Base-by-base conservation (phyloP, 2,113 vertebrate species). In the Podarcis raffonei region DNA sequence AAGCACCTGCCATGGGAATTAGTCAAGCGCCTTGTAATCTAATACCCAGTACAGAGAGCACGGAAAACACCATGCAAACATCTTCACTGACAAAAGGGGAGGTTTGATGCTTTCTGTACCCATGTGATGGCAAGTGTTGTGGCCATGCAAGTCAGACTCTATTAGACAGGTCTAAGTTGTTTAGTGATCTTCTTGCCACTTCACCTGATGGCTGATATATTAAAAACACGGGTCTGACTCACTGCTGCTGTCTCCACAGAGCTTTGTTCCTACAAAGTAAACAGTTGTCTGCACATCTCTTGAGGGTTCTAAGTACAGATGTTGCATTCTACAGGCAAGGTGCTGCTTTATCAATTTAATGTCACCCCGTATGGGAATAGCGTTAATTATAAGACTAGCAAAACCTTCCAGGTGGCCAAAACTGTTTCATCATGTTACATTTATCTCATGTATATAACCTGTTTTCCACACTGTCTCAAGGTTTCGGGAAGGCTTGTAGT, bases 1-100 rank as follows among this genome's bases (percentile, higher is more conserved):
- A 94, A 62, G 82, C 86, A 92, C 93, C 92, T 90, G 90, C 86
- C 83, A 27, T 65, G 95, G 95, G 96, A 97, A 94, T 86, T 89
- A 95, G 94, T 92, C 91, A 92, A 84, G 81, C 90, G 88, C 93
- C 90, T 83, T 92, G 95, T 93, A 95, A 97, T 85, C 30, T 0
- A 92, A 96, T 94, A 87, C 83, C 76, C 84, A 48, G 8, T 2
- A 30, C 30, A 81, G 57, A 81, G 48, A 71, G 57, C 0, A 39
- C 27, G 6, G 3, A 88, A n/a, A 6, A 32, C 82, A 48, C 30
- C 2, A 25, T 76, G 7, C 65, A 65, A 37, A 30, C 16, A 74
- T n/a, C 62, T 75, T 48, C 1, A 78, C 1, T 20, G n/a, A 65
- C 27, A 57, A 62, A 82, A 83, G 59, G 74, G 6, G 42, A 39